phyloP scores from a whole-genome alignment of 1,140 invertebrate genomes.

The Apis dorsata region DNA sequence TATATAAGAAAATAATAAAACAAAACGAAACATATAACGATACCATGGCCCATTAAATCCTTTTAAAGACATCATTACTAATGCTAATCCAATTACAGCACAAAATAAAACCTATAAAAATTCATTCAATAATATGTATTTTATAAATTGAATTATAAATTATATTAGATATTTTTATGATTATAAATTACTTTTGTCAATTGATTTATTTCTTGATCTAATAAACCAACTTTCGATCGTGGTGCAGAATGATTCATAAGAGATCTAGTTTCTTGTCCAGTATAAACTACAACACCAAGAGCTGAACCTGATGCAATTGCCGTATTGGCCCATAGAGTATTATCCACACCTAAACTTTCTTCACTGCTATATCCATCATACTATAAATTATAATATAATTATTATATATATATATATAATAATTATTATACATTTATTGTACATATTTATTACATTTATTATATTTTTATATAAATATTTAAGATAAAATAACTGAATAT shows the following conservation, averaged over 20 bases:
- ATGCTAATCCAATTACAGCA: constrained; percentile 93
- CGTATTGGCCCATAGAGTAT: constrained; percentile 99
- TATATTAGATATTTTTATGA: constrained; percentile 29
- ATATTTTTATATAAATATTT: background rate
- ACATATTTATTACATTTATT: background rate
- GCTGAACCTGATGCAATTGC: constrained; percentile 98
- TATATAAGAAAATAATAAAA: constrained; percentile 99
- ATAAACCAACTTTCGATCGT: constrained; percentile 95
- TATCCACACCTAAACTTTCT: constrained; percentile 95
- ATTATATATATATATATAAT: background rate
- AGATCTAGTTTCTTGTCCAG: constrained; percentile 96
- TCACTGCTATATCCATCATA: constrained; percentile 84
- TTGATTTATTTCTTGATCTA: constrained; percentile 98
- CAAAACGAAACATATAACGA: constrained; percentile 96
- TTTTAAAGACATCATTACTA: constrained; percentile 97
- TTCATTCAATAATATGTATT: constrained; percentile 1
- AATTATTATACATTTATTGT: background rate
- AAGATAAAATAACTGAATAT: constrained; percentile 15
- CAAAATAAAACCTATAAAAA: constrained; percentile 89
- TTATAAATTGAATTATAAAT: background rate
- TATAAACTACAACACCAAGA: constrained; percentile 97
- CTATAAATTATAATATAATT: constrained; percentile 68
- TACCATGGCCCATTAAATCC: constrained; percentile 98
- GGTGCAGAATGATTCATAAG: constrained; percentile 99
- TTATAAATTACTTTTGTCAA: constrained; percentile 88